A percentile compares a stretch with the other conserved stretches of the same genome.
Evolutionary conservation across 2,797 vertebrate genomes (phyloP).

Genomic region (Hafferia zeledoni): DNA sequence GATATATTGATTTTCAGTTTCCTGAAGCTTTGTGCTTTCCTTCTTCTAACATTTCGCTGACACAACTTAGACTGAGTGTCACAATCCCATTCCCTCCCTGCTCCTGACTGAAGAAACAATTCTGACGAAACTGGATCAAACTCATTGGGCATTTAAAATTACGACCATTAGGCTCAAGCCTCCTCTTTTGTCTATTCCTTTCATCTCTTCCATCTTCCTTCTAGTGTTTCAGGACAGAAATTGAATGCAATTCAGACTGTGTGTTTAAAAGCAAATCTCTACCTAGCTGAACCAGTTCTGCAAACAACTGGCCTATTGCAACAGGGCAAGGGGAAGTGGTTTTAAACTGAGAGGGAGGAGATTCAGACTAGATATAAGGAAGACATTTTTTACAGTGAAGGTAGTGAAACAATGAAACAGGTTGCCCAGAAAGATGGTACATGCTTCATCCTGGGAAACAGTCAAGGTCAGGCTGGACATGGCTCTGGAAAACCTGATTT

Average conservation of each 20-base stretch:
- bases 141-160: neutral
- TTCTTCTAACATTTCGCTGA: neutral
- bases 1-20: constrained; percentile 32
- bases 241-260: neutral
- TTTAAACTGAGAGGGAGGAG: neutral
- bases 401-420: neutral
- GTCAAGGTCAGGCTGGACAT: neutral
- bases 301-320: neutral
- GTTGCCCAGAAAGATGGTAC: neutral
- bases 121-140: neutral
- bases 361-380: neutral
- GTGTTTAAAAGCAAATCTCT: neutral
- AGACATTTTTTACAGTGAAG: neutral
- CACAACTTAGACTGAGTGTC: neutral
- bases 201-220: neutral
- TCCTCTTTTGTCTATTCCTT: neutral
- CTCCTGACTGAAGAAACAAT: neutral
- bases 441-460: neutral
- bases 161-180: neutral
- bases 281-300: neutral
- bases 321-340: neutral
- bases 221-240: neutral
- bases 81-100: neutral
- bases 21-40: neutral
- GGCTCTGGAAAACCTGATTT: neutral